Evolutionary conservation across 2,797 vertebrate species (phyloP), one percentile per base, ranked within the genome.

Genomic region (Bryconaethiops microstoma): DNA sequence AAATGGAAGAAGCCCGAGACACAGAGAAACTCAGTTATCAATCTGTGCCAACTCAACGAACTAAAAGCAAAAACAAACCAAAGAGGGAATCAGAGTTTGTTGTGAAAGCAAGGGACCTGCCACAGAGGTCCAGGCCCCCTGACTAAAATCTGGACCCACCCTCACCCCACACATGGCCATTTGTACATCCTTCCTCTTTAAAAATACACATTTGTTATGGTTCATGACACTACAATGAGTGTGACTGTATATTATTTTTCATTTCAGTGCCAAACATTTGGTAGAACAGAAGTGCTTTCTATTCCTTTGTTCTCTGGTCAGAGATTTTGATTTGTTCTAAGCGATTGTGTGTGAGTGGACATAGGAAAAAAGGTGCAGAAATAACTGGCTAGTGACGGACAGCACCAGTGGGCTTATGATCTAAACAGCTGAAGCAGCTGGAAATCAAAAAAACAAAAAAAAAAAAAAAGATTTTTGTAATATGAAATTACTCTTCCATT

Each of bases 91-190:
- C 60, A 40, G 35, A 50, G 59, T 84, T 79, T 78, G 65, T 74
- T 54, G 65, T 55, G 76, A 86, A 87, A 79, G 84, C 68, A 79
- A 87, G 86, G 84, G 78, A 90, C 48, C 76, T 77, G 83, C 79
- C 86, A 91, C 90, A 93, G 85, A 91, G 86, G 88, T 39, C 62
- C 23, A 89, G 88, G 88, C 87, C 89, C 83, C 90, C 90, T 63
- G 91, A 92, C 81, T 92, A 79, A 84, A 84, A 73, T 73, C 2
- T 62, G 76, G 86, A 77, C 55, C 77, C 25, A 73, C 23, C 83
- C 23, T 64, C 39, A 52, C 29, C 39, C 57, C 50, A 40, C 63
- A 74, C 60, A 83, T 81, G 62, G 77, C 83, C 80, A 79, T 81
- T 83, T 84, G 54, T 86, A 86, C 74, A 72, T 76, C 80, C 54